Conservation (phyloP, 2,113 vertebrate genomes). For the Pelvicachromis taeniatus region DNA sequence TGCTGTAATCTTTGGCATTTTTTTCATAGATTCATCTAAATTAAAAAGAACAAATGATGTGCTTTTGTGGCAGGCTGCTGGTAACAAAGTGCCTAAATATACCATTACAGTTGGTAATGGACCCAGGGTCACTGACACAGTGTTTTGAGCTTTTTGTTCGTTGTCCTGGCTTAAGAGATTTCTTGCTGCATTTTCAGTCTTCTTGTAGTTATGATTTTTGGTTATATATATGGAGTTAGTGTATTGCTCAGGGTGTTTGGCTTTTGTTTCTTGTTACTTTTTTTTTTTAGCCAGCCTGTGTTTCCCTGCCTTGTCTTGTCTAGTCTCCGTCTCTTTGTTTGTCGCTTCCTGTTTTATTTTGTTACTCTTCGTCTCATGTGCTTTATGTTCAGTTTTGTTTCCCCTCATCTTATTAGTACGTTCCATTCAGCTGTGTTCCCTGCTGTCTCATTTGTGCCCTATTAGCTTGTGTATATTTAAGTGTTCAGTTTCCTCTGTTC, state of each 20-base stretch:
- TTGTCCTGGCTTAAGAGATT: neutral
- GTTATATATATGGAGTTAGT: neutral
- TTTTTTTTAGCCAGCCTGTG: neutral
- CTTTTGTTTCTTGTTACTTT: neutral
- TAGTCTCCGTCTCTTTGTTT: neutral
- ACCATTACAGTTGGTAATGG: neutral
- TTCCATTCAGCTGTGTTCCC: neutral
- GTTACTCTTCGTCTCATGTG: neutral
- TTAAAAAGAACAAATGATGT: neutral
- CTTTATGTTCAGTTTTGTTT: neutral
- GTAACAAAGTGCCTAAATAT: neutral
- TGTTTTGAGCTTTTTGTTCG: neutral
- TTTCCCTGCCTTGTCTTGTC: neutral
- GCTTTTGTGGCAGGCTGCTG: neutral
- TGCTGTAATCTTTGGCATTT: neutral
- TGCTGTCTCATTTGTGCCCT: neutral
- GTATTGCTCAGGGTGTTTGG: too few relatives aligned
- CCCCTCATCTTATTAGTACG: neutral
- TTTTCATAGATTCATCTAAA: neutral
- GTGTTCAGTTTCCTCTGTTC: neutral
- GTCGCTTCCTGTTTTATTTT: neutral
- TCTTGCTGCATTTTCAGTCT: neutral
- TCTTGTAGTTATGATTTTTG: neutral
- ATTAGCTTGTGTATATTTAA: neutral
- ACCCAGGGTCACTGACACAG: neutral